Base-by-base conservation (phyloP, 2,113 vertebrate genomes). In the Pitta sordida region DNA sequence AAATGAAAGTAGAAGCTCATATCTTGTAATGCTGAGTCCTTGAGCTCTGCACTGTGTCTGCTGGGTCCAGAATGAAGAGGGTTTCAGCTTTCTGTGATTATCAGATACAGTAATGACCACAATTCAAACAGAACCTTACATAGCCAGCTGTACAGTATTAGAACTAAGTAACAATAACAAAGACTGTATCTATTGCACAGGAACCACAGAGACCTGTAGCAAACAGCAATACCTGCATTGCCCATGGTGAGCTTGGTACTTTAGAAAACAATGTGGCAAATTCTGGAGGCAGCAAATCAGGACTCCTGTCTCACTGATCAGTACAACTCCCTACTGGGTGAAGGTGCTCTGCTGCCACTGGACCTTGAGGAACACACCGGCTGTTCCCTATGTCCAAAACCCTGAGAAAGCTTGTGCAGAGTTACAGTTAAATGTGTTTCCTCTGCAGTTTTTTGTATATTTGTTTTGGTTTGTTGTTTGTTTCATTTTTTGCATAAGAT, bases 141-240 rank as follows among this genome's bases (percentile, higher is more conserved):
- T 15, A 62, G 23, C 27, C 23, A 29, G 13, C 9, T 15, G 18
- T 17, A 29, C 43, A 15, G 26, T 26, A 43, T 8, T 13, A 27
- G 15, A 15, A 21, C n/a, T 16, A 52, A 68, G 6, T 19, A 62
- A 48, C 20, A 77, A 37, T 15, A 49, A 39, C 14, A 26, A 67
- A 77, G n/a, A 48, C 24, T 36, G 29, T 8, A 48, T 7, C 34
- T 58, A 13, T 32, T 55, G 62, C 24, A 59, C 13, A 26, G 14
- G 19, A 56, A 51, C 5, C 0, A 0, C 32, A 27, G 55, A 39
- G 77, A 82, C 27, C 48, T 29, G 13, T 23, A 41, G 26, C 14
- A 51, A 68, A 16, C 9, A 44, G 15, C 1, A 4, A 16, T 4
- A 23, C 22, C 17, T 56, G 18, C n/a, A n/a, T n/a, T n/a, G n/a